A percentile compares a stretch with the other conserved stretches of the same genome.
Evolutionary conservation across 2,113 vertebrate species (phyloP).

Genomic region (Monopterus albus): DNA sequence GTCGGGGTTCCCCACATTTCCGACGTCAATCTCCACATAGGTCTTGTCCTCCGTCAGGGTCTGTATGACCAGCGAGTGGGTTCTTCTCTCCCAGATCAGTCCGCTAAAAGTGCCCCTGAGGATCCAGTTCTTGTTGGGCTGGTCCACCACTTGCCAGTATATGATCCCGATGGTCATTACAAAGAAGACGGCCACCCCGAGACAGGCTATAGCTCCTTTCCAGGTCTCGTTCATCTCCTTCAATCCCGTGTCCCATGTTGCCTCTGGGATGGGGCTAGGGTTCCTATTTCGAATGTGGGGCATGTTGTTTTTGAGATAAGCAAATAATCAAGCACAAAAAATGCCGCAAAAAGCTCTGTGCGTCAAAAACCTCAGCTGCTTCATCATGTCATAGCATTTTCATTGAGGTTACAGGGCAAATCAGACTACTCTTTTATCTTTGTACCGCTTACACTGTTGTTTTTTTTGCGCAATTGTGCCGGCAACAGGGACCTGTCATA

Average conservation of each 20-base stretch:
- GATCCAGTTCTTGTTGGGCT: conserved; percentile 92
- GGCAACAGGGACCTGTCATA: conserved; percentile 76
- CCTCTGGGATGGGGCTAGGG: conserved; percentile 85
- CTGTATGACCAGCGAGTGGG: conserved; percentile 86
- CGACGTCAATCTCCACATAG: conserved; percentile 84
- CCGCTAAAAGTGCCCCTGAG: conserved; percentile 86
- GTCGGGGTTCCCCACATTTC: conserved; percentile 82
- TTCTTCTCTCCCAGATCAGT: conserved; percentile 89
- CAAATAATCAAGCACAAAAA: conserved; percentile 68
- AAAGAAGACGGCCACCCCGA: conserved; percentile 91
- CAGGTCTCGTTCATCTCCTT: conserved; percentile 95
- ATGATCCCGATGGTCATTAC: conserved; percentile 95
- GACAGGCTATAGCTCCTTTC: conserved; percentile 90
- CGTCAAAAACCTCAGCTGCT: conserved; percentile 62
- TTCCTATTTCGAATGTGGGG: conserved; percentile 86
- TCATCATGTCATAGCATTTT: conserved; percentile 76
- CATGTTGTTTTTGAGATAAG: conserved; percentile 80
- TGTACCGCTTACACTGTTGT: conserved; percentile 52
- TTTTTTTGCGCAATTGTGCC: conserved; percentile 73
- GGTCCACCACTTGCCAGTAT: conserved; percentile 94
- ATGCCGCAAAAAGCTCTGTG: conserved; percentile 64
- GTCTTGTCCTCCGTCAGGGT: conserved; percentile 84
- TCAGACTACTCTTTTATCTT: conserved; percentile 51
- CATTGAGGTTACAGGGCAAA: conserved; percentile 47
- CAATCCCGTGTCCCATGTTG: conserved; percentile 85